Evolutionary conservation across 2,888 invertebrate species (phyloP).

Genomic region (Chrysina gloriosa): DNA sequence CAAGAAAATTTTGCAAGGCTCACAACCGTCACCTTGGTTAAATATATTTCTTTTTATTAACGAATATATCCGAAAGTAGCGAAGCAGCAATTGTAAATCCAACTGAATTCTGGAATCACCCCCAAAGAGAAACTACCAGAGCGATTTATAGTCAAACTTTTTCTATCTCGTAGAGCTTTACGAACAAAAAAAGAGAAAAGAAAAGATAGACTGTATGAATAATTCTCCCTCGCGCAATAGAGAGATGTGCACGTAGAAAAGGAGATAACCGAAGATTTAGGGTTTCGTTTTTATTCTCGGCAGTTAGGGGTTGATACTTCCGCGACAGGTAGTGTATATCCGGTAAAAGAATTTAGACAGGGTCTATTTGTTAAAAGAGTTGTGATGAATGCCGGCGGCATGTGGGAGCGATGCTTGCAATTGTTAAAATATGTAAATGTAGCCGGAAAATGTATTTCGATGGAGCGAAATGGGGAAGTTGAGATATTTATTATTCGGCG

Average conservation of each 20-base stretch:
- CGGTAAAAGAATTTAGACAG: constrained; percentile 29
- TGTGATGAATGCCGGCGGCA: constrained; percentile 11
- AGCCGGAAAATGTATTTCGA: constrained; percentile 1
- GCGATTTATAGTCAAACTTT: constrained; percentile 31
- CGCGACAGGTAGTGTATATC: not conserved
- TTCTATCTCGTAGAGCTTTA: not conserved
- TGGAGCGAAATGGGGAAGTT: constrained; percentile 1
- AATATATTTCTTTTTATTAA: no score
- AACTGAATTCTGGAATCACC: not conserved
- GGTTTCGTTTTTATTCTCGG: not conserved
- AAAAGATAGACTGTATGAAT: constrained; percentile 27
- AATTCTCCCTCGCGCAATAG: constrained; percentile 21
- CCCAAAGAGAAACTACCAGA: no score
- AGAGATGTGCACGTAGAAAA: constrained; percentile 26
- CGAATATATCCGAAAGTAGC: no score
- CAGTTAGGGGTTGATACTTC: not conserved
- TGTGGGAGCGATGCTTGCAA: constrained; percentile 1
- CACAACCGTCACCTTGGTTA: no score
- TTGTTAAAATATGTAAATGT: constrained; percentile 31
- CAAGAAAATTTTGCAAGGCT: no score
- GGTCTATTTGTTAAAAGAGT: constrained; percentile 14
- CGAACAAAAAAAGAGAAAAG: no score
- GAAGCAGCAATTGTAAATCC: not conserved
- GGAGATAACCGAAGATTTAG: constrained; percentile 33
- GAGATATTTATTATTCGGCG: not conserved